Evolutionary conservation across 1,140 invertebrate species (phyloP).

Genomic region (Leguminivora glycinivorella): DNA sequence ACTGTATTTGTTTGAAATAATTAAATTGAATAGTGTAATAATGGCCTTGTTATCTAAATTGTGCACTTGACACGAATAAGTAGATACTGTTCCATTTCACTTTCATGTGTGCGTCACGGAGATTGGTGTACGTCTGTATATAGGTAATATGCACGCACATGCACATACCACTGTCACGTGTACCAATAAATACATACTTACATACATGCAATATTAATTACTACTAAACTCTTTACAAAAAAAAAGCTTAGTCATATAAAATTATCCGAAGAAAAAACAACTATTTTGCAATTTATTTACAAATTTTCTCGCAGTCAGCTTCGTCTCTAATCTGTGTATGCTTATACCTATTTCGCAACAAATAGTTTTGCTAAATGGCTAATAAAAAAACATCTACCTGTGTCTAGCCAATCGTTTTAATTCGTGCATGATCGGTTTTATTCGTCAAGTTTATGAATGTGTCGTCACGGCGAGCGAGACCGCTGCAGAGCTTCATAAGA

Average conservation of each 20-base stretch:
- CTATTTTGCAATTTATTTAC: background rate
- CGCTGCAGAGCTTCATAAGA: conserved; percentile 52
- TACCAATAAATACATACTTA: conserved; percentile 1
- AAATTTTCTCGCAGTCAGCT: background rate
- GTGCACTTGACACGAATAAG: conserved; percentile 76
- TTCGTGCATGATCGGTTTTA: conserved; percentile 53
- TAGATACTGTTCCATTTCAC: conserved; percentile 76
- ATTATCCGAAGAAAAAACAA: background rate
- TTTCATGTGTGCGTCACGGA: conserved; percentile 55
- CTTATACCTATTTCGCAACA: conserved; percentile 44
- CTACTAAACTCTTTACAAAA: background rate
- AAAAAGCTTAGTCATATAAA: background rate
- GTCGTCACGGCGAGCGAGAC: conserved; percentile 62
- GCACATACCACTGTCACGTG: conserved; percentile 29
- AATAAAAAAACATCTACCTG: conserved; percentile 45
- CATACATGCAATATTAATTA: background rate
- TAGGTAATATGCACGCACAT: conserved; percentile 40
- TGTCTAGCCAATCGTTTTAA: conserved; percentile 45
- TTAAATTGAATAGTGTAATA: conserved; percentile 68
- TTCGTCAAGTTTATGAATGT: conserved; percentile 51
- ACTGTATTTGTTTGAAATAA: conserved; percentile 47
- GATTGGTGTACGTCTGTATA: conserved; percentile 44
- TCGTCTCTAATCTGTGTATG: background rate
- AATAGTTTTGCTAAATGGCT: conserved; percentile 46
- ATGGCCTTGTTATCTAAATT: conserved; percentile 78